Percentiles rank a stretch among this genome's conserved stretches.
Evolutionary conservation across 2,888 invertebrate genomes (phyloP).

Genomic region (Ypsolopha sequella): DNA sequence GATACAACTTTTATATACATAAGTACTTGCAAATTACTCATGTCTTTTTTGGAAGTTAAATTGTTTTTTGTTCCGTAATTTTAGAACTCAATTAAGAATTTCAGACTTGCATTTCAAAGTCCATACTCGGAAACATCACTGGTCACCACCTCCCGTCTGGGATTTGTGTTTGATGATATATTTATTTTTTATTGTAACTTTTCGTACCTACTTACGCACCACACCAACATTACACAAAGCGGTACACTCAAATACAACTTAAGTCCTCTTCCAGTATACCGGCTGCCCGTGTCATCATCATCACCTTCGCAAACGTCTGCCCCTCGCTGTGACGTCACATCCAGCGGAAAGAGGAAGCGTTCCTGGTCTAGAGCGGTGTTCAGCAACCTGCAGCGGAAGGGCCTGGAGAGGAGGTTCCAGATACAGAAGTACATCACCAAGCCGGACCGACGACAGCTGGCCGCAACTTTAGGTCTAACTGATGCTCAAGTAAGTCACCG

Average conservation of each 20-base stretch:
- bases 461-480: slow-evolving; percentile 91
- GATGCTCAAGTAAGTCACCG: slow-evolving; percentile 85
- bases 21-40: too few species aligned
- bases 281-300: slow-evolving; percentile 42
- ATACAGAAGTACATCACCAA: slow-evolving; percentile 97
- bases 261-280: slow-evolving; percentile 38
- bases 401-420: slow-evolving; percentile 91
- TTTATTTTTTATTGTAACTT: too few species aligned
- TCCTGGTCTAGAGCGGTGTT: slow-evolving; percentile 97
- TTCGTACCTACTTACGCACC: too few species aligned
- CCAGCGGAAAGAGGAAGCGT: slow-evolving; percentile 80
- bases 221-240: too few species aligned
- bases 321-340: slow-evolving; percentile 63
- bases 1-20: too few species aligned
- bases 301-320: slow-evolving; percentile 45
- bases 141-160: too few species aligned
- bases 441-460: slow-evolving; percentile 91
- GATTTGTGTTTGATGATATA: too few species aligned
- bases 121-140: too few species aligned
- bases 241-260: not conserved
- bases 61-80: too few species aligned
- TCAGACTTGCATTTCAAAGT: too few species aligned
- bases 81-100: too few species aligned
- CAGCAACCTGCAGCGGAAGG: slow-evolving; percentile 94
- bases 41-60: too few species aligned